Evolutionary conservation across 2,113 vertebrate genomes (phyloP).

Genomic region (Cavia porcellus): DNA sequence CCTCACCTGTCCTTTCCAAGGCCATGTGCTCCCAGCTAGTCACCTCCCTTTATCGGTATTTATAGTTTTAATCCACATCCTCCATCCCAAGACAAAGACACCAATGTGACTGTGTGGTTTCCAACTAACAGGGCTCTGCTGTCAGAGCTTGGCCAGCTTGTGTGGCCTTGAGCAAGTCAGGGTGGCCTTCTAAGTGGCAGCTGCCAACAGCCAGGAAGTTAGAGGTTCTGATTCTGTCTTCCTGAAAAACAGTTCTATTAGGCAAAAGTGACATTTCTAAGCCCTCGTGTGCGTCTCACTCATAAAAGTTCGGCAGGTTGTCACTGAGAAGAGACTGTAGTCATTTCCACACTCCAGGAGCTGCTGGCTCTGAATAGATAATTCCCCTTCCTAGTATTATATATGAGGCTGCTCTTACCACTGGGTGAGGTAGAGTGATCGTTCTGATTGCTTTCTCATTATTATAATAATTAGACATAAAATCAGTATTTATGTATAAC

Average conservation of each 20-base stretch:
- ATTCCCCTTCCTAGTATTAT: accelerated
- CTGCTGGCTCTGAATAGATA: not conserved
- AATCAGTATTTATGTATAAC: not conserved
- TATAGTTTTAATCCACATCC: not conserved
- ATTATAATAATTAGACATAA: not conserved
- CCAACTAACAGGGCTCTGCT: not conserved
- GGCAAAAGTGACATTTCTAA: constrained; percentile 51
- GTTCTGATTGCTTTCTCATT: not conserved
- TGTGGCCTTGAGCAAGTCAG: not conserved
- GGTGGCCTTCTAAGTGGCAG: constrained; percentile 25
- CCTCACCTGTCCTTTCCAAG: not conserved
- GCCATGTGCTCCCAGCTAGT: accelerated
- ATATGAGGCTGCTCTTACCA: not conserved
- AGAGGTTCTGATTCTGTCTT: constrained; percentile 18
- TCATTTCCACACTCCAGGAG: not conserved
- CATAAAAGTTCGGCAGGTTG: constrained; percentile 54
- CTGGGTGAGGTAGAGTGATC: not conserved
- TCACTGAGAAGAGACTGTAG: not conserved
- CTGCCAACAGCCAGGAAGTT: not conserved
- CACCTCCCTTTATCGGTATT: not conserved
- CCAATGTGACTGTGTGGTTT: not conserved
- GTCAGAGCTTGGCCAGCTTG: not conserved
- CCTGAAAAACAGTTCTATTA: constrained; percentile 17
- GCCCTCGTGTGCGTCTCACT: not conserved
- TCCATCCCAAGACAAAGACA: not conserved